These are phyloP conservation scores for Aurelia coerulea DNA, from an alignment of 30 jellyfish, hydroid and myxozoan genomes.

Conservation along the genomic window DNA sequence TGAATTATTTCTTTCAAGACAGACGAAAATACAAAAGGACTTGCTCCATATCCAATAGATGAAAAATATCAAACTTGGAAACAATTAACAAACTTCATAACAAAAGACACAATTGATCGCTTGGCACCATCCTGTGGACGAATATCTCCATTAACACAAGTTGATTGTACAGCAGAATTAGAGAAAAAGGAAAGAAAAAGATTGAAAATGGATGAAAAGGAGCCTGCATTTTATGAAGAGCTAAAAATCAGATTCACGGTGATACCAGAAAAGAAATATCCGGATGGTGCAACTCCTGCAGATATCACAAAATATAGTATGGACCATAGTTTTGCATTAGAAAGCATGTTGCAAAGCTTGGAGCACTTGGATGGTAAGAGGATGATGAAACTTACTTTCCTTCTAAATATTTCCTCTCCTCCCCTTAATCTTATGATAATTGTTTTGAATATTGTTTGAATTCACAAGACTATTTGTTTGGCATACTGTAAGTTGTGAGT, in stretches of 20 bases:
- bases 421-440: too few species aligned
- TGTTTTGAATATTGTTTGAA: too few species aligned
- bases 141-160: constrained; percentile 71
- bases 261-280: constrained; percentile 68
- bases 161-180: constrained; percentile 42
- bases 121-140: constrained; percentile 70
- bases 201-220: constrained; percentile 13
- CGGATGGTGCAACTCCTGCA: constrained; percentile 66
- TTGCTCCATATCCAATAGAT: constrained; percentile 88
- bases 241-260: constrained; percentile 47
- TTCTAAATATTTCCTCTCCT: too few species aligned
- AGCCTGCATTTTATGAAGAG: neutral
- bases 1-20: constrained; percentile 15
- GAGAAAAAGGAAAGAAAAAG: constrained; percentile 39
- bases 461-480: too few species aligned
- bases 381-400: neutral
- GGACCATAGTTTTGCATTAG: constrained; percentile 71
- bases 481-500: too few species aligned
- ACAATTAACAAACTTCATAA: constrained; percentile 33
- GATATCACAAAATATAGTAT: constrained; percentile 65
- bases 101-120: constrained; percentile 59
- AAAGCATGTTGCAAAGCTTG: constrained; percentile 21
- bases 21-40: constrained; percentile 35
- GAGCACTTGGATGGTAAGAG: constrained; percentile 4
- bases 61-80: constrained; percentile 72